Evolutionary conservation across 2,888 invertebrate genomes (phyloP), one percentile per base, ranked within the genome.

Genomic region (Micropterix aruncella): DNA sequence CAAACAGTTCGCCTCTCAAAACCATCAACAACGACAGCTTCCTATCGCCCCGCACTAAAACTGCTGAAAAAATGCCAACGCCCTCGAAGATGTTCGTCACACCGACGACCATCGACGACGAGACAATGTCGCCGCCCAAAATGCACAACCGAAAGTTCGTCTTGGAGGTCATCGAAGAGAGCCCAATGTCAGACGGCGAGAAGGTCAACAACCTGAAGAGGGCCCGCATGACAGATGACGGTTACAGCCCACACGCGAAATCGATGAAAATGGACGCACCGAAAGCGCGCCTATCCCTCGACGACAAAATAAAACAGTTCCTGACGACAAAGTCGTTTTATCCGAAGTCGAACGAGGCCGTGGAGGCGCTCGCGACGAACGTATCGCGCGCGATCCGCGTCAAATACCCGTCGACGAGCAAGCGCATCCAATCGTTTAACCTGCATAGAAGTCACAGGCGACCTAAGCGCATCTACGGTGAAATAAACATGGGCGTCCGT

Each of bases 401-500:
- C 3, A 38, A 37, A 16, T 16, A 7, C 18, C 38, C 64, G 54
- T 57, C 54, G 7, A 42, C 43, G 0, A 58, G 60, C 1, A 54
- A 55, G n/a, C 37, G 9, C 16, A 9, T 12, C 3, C 3, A 15
- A 2, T 44, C 38, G 2, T 38, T 40, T 7, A 16, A 19, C 9
- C 37, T 46, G 16, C 36, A 44, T 17, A 37, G 19, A 18, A 46
- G 39, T 18, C 37, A 16, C 4, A 5, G 41, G 5, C 7, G 4
- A 27, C 3, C 3, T 19, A n/a, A 41, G 7, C 18, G 18, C 18
- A 7, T 9, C 3, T 19, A n/a, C 27, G 7, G 16, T 3, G 73
- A 75, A 56, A 79, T 82, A n/a, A 81, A 82, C 55, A 63, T 70
- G 47, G 81, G 81, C 1, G 81, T 82, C 0, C 60, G 65, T 46